Base-by-base conservation (phyloP, 2,888 invertebrate species). In the Patella pellucida region DNA sequence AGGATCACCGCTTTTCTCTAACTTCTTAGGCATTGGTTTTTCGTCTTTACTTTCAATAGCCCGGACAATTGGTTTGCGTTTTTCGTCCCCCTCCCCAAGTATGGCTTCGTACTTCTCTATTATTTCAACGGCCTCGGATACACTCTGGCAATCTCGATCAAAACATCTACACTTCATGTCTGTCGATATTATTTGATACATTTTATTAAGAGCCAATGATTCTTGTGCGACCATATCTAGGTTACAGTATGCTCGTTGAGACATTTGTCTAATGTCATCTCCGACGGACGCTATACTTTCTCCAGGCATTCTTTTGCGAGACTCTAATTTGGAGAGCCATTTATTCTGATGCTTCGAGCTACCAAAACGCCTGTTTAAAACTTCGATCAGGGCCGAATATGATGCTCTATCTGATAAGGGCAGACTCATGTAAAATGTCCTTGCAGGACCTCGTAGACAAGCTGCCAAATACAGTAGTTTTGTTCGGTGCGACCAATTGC, bases 131-230 rank as follows among this genome's bases (percentile, higher is more conserved):
- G 80, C 80, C 2, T 79, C 75, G n/a, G 73, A 16, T 15, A 82
- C 62, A 12, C 73, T 76, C 14, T 62, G 19, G 73, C 78, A 81
- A 16, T 78, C 73, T 12, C 79, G 72, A 52, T 81, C 78, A 71
- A 79, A 75, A 73, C 81, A 79, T n/a, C 78, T 27, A 71, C 79
- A 79, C 69, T 77, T 79, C 76, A 78, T 77, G 23, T 81, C 81
- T 41, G 69, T 52, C 27, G 79, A 67, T 31, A 78, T 68, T 50
- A 76, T 31, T 31, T 79, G 77, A 50, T 78, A 78, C 31, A 78
- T 62, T 23, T 79, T 76, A 19, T 81, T 78, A 7, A 81, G 52
- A 12, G 77, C 78, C 23, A 81, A 51, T 1, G 75, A 70, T 27
- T 81, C 79, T 72, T 80, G 77, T 4, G 78, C 78, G 23, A 31